Evolutionary conservation across 2,797 vertebrate species (phyloP), one percentile per base, ranked within the genome.

Genomic region (Babyrousa celebensis): DNA sequence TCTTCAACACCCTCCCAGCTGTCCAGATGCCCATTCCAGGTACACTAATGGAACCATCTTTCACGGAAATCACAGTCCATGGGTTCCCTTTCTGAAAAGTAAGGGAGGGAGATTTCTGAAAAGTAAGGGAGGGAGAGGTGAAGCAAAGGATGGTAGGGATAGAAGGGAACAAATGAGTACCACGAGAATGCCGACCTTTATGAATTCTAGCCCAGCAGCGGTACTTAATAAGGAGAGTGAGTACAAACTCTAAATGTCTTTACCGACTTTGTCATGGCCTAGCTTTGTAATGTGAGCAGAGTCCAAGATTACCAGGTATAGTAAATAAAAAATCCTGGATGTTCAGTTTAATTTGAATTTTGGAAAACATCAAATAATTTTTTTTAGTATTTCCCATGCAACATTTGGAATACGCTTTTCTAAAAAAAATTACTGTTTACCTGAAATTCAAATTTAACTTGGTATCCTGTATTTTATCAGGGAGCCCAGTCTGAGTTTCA

Each of bases 391-490:
- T 16, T 32, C 15, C 21, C 25, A 71, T 79, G 32, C 21, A 85
- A 52, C 63, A 88, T 94, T 94, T 48, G 60, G 63, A 84, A 65
- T 12, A 52, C n/a, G 21, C 12, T 60, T 89, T 62, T 27, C 23
- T 32, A 32, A 40, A 58, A 67, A 60, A 36, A 25, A 16, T 32
- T 79, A 48, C 20, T 40, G 12, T 88, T 74, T 71, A 86, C 54
- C 36, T 84, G 85, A 93, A 92, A 85, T 63, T 84, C 63, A 91
- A 63, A 78, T 91, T 74, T 62, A 85, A 82, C n/a, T 43, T 56
- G 2, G 6, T 48, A 10, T 68, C 48, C 21, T 92, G 4, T 29
- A 48, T 88, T 94, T 88, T 88, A n/a, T 90, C 43, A 89, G 82
- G 43, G 23, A 77, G 18, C 5, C 56, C 29, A 36, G 54, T 18